Evolutionary conservation across 2,113 vertebrate species (phyloP), one percentile per base, ranked within the genome.

Genomic region (Odobenus rosmarus): DNA sequence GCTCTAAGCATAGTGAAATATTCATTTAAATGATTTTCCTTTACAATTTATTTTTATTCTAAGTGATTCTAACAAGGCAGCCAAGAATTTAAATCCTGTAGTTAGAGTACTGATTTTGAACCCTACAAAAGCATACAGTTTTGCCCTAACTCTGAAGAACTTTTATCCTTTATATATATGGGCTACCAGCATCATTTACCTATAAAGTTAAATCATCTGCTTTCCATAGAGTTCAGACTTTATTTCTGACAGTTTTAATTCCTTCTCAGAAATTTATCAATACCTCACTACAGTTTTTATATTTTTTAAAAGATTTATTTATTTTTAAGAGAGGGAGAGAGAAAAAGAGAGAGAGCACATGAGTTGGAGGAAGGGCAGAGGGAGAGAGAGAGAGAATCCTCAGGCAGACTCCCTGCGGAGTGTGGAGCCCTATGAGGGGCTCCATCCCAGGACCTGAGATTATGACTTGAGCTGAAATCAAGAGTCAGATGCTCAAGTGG

Each of bases 31-130:
- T 69, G 0, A 14, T 31, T 95, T 97, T 94, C 8, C 59, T 61
- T 90, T 95, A 33, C 33, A 90, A 87, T 57, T 28, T 67, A 83
- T 90, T 95, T 2, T 93, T 87, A 72, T 93, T 92, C 18, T 69
- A 94, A 97, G 16, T 57, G 89, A 80, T 82, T 79, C 59, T 49
- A 91, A 88, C 42, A 96, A 49, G 49, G 18, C 2, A 95, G 33
- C 19, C 21, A 79, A 53, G 31, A 8, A 61, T 91, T 88, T 92
- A 74, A 93, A 64, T 93, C 1, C 28, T 5, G 14, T 16, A 59
- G 10, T 21, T 74, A 26, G 13, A 76, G 12, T 33, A 83, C 36
- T 80, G 81, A 76, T 51, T 92, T 94, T 79, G 42, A 77, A 55
- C 1, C 4, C 2, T 23, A 24, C 49, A n/a, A 90, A 92, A 87